phyloP scores from a whole-genome alignment of 2,797 vertebrate species.

The Enteromius treurensis region DNA sequence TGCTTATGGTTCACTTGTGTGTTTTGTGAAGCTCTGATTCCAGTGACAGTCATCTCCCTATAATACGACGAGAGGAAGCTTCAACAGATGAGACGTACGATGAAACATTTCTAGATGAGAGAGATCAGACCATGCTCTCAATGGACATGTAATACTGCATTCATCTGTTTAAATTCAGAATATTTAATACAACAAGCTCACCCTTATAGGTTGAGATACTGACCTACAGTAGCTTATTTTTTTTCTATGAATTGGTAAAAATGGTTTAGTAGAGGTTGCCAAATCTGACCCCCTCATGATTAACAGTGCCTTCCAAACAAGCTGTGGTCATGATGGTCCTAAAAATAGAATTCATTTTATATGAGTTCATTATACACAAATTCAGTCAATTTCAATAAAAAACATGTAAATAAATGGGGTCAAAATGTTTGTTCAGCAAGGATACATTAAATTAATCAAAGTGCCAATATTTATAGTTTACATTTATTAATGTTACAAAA shows the following conservation, averaged over 20 bases:
- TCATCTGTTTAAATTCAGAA: background rate
- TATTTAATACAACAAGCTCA: background rate
- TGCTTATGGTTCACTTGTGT: constrained; percentile 21
- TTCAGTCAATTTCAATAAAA: background rate
- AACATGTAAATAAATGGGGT: background rate
- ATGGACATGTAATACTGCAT: constrained; percentile 84
- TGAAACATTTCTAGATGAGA: constrained; percentile 78
- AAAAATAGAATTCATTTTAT: background rate
- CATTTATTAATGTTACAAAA: background rate
- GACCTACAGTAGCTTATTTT: background rate
- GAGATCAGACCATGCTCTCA: constrained; percentile 85
- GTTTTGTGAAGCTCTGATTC: constrained; percentile 84
- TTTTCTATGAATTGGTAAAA: background rate
- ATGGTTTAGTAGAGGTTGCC: background rate
- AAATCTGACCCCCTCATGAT: background rate
- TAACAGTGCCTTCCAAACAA: background rate
- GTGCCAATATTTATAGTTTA: background rate
- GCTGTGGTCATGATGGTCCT: background rate
- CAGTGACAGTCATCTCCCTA: constrained; percentile 88
- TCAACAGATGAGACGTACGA: constrained; percentile 88
- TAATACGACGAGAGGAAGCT: constrained; percentile 86
- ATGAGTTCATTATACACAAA: background rate
- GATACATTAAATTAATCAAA: background rate
- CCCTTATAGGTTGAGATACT: background rate
- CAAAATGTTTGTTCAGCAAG: background rate